These are phyloP conservation scores for Agapornis canus DNA, from an alignment of 2,797 vertebrate species.

Conservation along the genomic window DNA sequence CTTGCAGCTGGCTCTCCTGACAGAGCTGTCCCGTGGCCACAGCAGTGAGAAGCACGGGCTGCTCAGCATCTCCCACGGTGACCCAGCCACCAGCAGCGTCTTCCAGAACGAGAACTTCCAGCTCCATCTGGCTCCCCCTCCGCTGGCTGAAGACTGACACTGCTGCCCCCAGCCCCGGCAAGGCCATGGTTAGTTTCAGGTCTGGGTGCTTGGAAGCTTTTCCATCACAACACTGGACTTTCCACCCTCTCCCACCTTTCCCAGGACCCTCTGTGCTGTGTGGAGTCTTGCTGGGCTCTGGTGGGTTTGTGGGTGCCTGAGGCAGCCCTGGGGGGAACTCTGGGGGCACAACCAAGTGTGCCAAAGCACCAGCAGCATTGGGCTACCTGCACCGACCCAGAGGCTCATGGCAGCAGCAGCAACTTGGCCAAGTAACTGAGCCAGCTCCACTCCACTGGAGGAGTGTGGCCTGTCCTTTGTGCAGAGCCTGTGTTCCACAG, in stretches of 20 bases:
- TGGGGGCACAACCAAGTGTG: neutral
- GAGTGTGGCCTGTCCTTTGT: neutral
- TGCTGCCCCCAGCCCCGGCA: neutral
- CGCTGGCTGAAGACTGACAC: constrained; percentile 80
- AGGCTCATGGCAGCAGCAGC: rapidly evolving
- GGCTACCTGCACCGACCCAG: neutral
- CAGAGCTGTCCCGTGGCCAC: constrained; percentile 83
- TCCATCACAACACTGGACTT: rapidly evolving
- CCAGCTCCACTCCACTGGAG: rapidly evolving
- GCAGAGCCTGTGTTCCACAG: neutral
- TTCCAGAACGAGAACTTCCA: constrained; percentile 89
- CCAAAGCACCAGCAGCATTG: neutral
- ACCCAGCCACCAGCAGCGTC: constrained; percentile 77
- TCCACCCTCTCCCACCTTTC: rapidly evolving
- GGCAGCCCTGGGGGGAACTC: neutral
- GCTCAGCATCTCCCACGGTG: constrained; percentile 75
- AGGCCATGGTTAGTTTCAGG: neutral
- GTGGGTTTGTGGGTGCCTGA: rapidly evolving
- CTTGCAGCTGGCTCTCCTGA: constrained; percentile 89
- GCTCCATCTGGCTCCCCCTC: constrained; percentile 89
- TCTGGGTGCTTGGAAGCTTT: neutral
- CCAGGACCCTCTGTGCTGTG: neutral
- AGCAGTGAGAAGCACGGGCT: constrained; percentile 78
- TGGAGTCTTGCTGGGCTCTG: neutral
- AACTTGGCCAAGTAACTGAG: neutral